phyloP scores from a whole-genome alignment of 2,113 vertebrate species.

The Calidris pygmaea region DNA sequence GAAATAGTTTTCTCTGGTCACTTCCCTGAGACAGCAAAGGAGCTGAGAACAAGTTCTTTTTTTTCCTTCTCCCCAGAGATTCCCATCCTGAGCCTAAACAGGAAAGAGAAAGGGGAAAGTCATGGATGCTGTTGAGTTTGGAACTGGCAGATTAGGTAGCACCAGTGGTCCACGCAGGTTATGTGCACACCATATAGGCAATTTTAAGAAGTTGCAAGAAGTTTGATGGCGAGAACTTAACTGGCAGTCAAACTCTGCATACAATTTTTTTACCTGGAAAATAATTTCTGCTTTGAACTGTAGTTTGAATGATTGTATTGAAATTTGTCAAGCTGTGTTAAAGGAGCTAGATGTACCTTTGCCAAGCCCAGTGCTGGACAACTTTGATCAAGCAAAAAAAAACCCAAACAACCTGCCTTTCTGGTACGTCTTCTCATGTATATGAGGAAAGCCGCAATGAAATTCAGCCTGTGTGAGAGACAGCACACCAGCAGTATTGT shows the following conservation, averaged over 20 bases:
- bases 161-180: neutral
- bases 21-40: neutral
- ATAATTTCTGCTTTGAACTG: neutral
- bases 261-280: neutral
- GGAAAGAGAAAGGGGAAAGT: neutral
- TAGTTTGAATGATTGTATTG: neutral
- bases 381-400: neutral
- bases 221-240: neutral
- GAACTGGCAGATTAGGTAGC: too few species aligned
- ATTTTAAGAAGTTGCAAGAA: neutral
- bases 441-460: neutral
- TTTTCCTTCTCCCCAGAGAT: neutral
- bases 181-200: neutral
- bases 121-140: neutral
- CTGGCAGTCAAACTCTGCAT: neutral
- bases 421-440: fast-evolving
- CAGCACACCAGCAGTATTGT: neutral
- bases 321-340: neutral
- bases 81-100: neutral
- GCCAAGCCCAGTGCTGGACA: neutral
- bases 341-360: neutral
- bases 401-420: neutral
- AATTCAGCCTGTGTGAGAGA: too few species aligned
- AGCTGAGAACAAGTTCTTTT: neutral
- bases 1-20: neutral